Percentiles rank a stretch among this genome's conserved stretches.
Evolutionary conservation across 2,797 vertebrate species (phyloP).

Genomic region (Takifugu ocellatus): DNA sequence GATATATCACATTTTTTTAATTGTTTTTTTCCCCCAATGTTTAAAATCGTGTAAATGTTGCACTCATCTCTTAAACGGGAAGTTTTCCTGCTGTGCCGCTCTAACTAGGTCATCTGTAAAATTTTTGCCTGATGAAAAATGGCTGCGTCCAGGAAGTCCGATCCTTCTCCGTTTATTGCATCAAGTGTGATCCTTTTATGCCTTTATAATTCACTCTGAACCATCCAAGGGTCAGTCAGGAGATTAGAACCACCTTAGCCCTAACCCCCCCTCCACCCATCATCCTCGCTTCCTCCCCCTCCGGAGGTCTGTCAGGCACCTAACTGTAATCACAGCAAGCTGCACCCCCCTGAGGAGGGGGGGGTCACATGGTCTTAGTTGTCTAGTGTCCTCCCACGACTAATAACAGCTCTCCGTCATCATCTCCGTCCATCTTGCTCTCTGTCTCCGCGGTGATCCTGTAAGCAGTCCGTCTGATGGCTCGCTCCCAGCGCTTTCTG

Average conservation of each 20-base stretch:
- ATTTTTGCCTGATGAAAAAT: constrained; percentile 33
- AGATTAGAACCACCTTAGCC: constrained; percentile 23
- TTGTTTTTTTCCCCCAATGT: background rate
- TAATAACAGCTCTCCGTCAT: constrained; percentile 76
- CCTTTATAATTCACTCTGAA: constrained; percentile 28
- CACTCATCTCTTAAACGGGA: constrained; percentile 3
- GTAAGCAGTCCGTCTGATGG: constrained; percentile 34
- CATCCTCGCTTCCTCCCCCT: constrained; percentile 16
- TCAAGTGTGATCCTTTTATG: constrained; percentile 23
- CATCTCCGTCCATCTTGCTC: constrained; percentile 56
- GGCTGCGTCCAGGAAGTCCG: constrained; percentile 18
- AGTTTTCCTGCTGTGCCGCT: constrained; percentile 32
- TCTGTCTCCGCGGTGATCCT: constrained; percentile 51
- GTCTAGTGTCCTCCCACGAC: constrained; percentile 66
- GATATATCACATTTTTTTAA: too few species aligned
- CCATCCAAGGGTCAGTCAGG: constrained; percentile 17
- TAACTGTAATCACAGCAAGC: constrained; percentile 65
- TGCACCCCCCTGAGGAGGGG: constrained; percentile 44
- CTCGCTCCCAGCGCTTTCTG: constrained; percentile 47
- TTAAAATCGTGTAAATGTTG: background rate
- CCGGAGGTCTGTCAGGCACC: constrained; percentile 58
- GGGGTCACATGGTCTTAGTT: constrained; percentile 44
- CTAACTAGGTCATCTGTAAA: constrained; percentile 59
- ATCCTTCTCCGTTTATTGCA: constrained; percentile 24
- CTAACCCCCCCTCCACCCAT: constrained; percentile 8